Percentiles rank a stretch among this genome's conserved stretches.
Evolutionary conservation across 1,140 invertebrate genomes (phyloP).

Genomic region (Heliconius himera): DNA sequence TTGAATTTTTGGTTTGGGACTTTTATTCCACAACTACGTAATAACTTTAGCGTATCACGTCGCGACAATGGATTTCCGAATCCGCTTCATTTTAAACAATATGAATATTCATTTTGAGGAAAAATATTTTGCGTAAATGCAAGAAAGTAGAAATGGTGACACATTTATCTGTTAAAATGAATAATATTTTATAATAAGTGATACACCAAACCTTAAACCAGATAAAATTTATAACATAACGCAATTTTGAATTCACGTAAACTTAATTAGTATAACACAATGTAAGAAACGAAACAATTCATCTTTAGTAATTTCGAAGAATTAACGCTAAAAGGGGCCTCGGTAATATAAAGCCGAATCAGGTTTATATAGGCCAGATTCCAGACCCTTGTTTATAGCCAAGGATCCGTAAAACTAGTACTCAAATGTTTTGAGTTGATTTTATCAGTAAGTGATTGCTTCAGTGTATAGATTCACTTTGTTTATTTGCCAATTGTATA

Average conservation of each 20-base stretch:
- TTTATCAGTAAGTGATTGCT: slow-evolving; percentile 10
- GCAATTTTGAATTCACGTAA: not conserved
- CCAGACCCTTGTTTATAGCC: not conserved
- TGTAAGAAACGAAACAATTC: not conserved
- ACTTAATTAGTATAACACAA: not conserved
- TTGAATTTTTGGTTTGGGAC: slow-evolving; percentile 6
- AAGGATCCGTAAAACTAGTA: slow-evolving; percentile 1
- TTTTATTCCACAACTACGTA: not conserved
- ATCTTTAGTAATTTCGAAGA: not conserved
- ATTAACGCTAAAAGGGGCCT: not conserved
- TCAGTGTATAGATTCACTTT: not conserved
- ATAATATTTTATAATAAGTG: not conserved
- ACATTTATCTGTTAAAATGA: not conserved
- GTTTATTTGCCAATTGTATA: not conserved
- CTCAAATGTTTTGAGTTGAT: not conserved
- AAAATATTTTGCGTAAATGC: not conserved
- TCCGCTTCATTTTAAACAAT: slow-evolving; percentile 6
- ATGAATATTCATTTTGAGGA: slow-evolving; percentile 11
- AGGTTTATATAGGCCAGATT: slow-evolving; percentile 5
- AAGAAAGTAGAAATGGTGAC: not conserved
- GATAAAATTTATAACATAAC: not conserved
- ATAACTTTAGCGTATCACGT: not conserved
- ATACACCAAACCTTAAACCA: too few species aligned
- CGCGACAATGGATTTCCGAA: slow-evolving; percentile 8
- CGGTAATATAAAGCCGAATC: not conserved